Base-by-base conservation (phyloP, 2,113 vertebrate genomes). In the Vulpes vulpes region DNA sequence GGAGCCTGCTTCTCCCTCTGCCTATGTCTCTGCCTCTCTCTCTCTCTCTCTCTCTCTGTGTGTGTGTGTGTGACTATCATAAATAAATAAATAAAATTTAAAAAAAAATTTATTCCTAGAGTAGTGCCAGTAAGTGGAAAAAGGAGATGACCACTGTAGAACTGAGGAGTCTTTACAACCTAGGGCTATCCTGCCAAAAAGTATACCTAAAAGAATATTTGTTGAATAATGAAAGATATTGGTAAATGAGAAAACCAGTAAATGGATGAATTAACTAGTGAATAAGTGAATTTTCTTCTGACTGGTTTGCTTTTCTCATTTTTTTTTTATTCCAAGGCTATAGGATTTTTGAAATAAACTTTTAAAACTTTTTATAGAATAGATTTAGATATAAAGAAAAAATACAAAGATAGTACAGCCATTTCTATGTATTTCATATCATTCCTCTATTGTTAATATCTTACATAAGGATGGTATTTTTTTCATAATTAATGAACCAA, bases 381-480 rank as follows among this genome's bases (percentile, higher is more conserved):
- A 78, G 30, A 76, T 95, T 89, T 25, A 91, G 30, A 76, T 69
- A 85, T 82, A 85, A 17, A 89, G 51, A 93, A 84, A 85, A 76
- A 19, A 51, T 78, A 51, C 22, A 73, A 82, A 74, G 43, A 60
- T n/a, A 51, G 7, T 53, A 67, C 8, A 11, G 1, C 53, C 35
- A 20, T 92, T 85, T n/a, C 19, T 12, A 92, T 51, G 15, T 62
- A 62, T 1, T 35, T 74, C 10, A 74, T 55, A 23, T 17, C 5
- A 12, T n/a, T 93, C 60, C 30, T 25, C 73, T 74, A 16, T 55
- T 65, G 43, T 57, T 89, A 89, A 51, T 3, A 81, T 38, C 20
- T 73, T 79, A 53, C 8, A 53, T 57, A 49, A 64, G 17, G 43
- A n/a, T 78, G 35, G 32, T 17, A n/a, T 3, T 2, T 79, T 79